Evolutionary conservation across 1,140 invertebrate genomes (phyloP).

Genomic region (Drosophila dunni): DNA sequence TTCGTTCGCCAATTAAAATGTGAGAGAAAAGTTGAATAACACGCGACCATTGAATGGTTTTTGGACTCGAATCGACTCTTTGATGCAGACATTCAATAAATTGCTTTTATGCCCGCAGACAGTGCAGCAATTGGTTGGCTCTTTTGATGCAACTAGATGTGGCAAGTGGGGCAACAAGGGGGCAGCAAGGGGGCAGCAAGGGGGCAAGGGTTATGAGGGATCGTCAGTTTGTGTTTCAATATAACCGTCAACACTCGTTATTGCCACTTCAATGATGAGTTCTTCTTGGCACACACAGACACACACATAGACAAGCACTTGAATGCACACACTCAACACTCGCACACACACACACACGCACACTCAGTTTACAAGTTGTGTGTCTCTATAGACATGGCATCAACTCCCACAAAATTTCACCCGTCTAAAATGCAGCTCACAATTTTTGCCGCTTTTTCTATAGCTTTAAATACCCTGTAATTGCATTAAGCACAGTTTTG

Average conservation of each 20-base stretch:
- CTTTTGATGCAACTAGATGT: constrained; percentile 27
- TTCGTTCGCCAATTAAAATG: constrained; percentile 47
- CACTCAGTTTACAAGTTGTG: not conserved
- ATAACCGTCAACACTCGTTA: constrained; percentile 66
- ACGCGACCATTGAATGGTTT: constrained; percentile 30
- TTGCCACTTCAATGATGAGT: constrained; percentile 69
- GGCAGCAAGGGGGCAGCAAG: not conserved
- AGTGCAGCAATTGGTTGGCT: constrained; percentile 42
- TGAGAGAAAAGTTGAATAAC: constrained; percentile 32
- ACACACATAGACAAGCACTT: constrained; percentile 29
- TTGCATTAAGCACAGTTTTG: no score
- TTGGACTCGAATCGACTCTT: constrained; percentile 6
- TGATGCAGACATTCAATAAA: constrained; percentile 21
- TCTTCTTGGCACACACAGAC: constrained; percentile 29
- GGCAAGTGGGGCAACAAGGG: not conserved
- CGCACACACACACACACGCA: not conserved
- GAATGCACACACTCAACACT: constrained; percentile 39
- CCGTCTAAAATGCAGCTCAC: constrained; percentile 65
- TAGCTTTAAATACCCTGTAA: constrained; percentile 12
- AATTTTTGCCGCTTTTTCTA: constrained; percentile 50
- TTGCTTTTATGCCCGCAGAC: constrained; percentile 31
- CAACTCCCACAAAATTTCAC: constrained; percentile 48
- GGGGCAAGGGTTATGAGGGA: not conserved
- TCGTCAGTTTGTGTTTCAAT: constrained; percentile 53
- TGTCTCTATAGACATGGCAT: constrained; percentile 10